phyloP scores from a whole-genome alignment of 2,888 invertebrate genomes.

The Willowsia nigromaculata region DNA sequence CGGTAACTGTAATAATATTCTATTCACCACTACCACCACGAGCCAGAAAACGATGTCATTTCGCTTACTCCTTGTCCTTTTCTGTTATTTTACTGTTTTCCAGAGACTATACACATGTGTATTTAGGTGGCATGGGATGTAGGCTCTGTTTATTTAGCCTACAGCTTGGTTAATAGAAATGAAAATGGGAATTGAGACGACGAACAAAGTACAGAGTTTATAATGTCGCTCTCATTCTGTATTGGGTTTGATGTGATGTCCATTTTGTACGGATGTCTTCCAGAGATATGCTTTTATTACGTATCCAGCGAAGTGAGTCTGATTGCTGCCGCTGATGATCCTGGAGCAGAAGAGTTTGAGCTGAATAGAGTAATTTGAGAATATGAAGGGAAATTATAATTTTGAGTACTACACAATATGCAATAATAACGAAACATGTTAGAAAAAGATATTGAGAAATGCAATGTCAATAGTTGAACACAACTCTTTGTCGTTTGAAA shows the following conservation, averaged over 20 bases:
- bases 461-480: too few relatives aligned
- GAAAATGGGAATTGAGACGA: conserved; percentile 2
- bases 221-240: too few relatives aligned
- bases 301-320: too few relatives aligned
- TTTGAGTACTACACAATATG: too few relatives aligned
- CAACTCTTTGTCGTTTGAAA: too few relatives aligned
- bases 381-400: not conserved
- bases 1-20: not conserved
- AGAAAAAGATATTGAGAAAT: too few relatives aligned
- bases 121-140: not conserved
- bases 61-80: not conserved
- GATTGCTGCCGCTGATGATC: not conserved
- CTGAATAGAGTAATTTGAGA: not conserved
- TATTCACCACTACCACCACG: not conserved
- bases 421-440: too few relatives aligned
- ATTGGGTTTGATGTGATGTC: too few relatives aligned
- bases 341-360: not conserved
- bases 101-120: not conserved
- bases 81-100: not conserved
- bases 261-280: too few relatives aligned
- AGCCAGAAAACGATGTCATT: conserved; percentile 63
- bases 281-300: too few relatives aligned
- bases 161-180: conserved; percentile 44
- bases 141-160: conserved; percentile 6
- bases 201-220: too few relatives aligned